Percentiles rank a stretch among this genome's conserved stretches.
Evolutionary conservation across 2,797 vertebrate genomes (phyloP).

Genomic region (Clarias fuscus): DNA sequence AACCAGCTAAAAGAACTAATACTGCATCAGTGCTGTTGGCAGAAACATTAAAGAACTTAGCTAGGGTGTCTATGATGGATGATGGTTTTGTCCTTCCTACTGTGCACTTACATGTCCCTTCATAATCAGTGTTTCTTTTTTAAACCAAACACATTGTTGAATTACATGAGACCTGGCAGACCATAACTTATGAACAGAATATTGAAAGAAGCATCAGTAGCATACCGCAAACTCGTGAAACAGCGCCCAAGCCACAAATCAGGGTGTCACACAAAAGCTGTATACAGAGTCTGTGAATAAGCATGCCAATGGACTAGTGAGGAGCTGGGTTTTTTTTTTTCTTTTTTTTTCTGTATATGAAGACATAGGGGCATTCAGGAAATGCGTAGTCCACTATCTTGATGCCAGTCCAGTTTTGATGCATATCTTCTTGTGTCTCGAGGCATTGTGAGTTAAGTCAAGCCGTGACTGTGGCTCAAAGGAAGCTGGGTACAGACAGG

Average conservation of each 20-base stretch:
- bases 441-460: background rate
- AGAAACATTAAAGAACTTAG: background rate
- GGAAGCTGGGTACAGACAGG: background rate
- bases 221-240: background rate
- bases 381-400: background rate
- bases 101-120: constrained; percentile 12
- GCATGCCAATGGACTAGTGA: background rate
- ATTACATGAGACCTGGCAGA: background rate
- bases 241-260: background rate
- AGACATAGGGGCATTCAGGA: background rate
- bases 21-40: constrained; percentile 26
- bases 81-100: constrained; percentile 17
- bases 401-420: background rate
- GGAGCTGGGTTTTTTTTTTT: background rate
- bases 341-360: background rate
- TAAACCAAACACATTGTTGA: constrained; percentile 12
- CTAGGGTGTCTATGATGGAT: constrained; percentile 28
- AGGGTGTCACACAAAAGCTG: background rate
- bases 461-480: constrained; percentile 8
- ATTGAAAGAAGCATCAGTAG: background rate
- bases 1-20: constrained; percentile 13
- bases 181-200: constrained; percentile 4
- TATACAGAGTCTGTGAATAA: background rate
- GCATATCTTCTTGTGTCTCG: background rate
- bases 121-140: constrained; percentile 24